Evolutionary conservation across 1,140 invertebrate species (phyloP), one percentile per base, ranked within the genome.

Genomic region (Amyelois transitella): DNA sequence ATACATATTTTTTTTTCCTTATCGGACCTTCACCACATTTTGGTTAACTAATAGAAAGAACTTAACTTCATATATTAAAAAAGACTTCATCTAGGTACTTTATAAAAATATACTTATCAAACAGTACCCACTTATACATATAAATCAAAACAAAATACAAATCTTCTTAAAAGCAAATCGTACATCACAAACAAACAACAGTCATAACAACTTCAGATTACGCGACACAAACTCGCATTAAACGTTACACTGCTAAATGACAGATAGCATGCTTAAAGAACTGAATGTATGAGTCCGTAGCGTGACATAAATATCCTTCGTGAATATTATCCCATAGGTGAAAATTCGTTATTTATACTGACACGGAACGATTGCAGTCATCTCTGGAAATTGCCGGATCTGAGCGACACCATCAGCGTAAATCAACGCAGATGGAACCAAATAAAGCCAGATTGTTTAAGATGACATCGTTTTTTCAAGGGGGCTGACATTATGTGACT

Each of bases 361-460:
- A 48, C 45, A 48, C 45, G 20, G 45, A 48, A 48, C 45, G 45
- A 48, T 48, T 48, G 21, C 45, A 21, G 45, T 48, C 45, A 48
- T 48, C 45, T 48, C 14, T 48, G 45, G 10, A 48, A 48, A 48
- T 48, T 48, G 45, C 45, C 18, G 20, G 20, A 48, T 48, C 45
- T 21, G 45, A 19, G 45, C 7, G 45, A 10, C 45, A 19, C 18
- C 20, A 48, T 48, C 44, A 19, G 44, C 44, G 44, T 47, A 47
- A 47, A 47, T 47, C 45, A 48, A 19, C 19, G 5, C 20, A 21
- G 18, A 19, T 48, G 18, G 21, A 21, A 48, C 18, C 45, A 21
- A 45, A 48, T 48, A 48, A 21, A 48, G 20, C 45, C 19, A n/a
- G 45, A 48, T 48, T 48, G 19, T 48, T 21, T 18, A 48, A 48